Base-by-base conservation (phyloP, 2,888 invertebrate genomes). In the Brachypterus glaber region DNA sequence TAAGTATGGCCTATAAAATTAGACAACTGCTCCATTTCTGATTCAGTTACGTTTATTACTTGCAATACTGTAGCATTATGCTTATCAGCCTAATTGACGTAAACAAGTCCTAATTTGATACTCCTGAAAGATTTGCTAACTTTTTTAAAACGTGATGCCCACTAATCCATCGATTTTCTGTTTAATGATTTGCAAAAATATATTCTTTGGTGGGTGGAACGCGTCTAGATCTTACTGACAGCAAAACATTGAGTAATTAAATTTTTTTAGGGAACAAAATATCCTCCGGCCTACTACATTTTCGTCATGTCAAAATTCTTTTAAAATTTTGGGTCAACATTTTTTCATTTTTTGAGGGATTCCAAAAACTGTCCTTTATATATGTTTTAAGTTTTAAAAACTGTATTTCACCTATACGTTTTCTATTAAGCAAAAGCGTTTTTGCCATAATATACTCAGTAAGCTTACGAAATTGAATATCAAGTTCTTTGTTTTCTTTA, bases 1-100 rank as follows among this genome's bases (percentile, higher is more conserved):
- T 30, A 5, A 4, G 34, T 27, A 13, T 34, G 34, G 11, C 34
- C 34, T 26, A 34, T 34, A 27, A 34, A 34, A n/a, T 34, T 30
- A 4, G 35, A 4, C 9, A 35, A 33, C 13, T 35, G 33, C 14
- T 35, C 17, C 7, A 16, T 32, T 5, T 35, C 35, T 14, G 5
- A n/a, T 17, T 32, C 16, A 3, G 21, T 35, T 9, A 39, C 11
- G 24, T 24, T 39, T 3, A 35, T 15, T 12, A 39, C 34, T 39
- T 39, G 39, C 14, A 35, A 9, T 7, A 21, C 21, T 21, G 21
- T 21, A 7, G 21, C 21, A 7, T 7, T 21, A 7, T 21, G 21
- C 9, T 21, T 21, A 21, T 9, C 9, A 21, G 9, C 9, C 21
- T 21, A 21, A 9, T 21, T 7, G 21, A 21, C 9, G 21, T 21